These are phyloP conservation scores for Eumacrocentrus americanus DNA, from an alignment of 2,888 invertebrate genomes.

Conservation along the genomic window DNA sequence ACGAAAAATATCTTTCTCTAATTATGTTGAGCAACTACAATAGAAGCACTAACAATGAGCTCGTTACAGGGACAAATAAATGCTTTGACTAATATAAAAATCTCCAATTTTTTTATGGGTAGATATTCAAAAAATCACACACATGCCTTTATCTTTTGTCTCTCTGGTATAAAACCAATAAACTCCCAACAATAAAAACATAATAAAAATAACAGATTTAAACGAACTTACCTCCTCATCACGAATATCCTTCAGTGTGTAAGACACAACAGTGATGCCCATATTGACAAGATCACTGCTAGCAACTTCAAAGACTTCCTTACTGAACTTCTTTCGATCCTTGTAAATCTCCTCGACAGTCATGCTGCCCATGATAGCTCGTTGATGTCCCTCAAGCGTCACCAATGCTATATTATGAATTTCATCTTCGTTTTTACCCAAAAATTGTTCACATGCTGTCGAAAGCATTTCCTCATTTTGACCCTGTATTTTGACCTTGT, in stretches of 20 bases:
- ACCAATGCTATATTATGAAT: constrained; percentile 91
- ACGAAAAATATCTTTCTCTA: too few species aligned
- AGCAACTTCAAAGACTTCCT: constrained; percentile 92
- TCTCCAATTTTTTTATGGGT: neutral
- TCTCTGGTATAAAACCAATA: neutral
- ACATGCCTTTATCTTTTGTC: neutral
- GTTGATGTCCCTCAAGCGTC: constrained; percentile 91
- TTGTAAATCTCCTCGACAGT: constrained; percentile 96
- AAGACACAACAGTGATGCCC: constrained; percentile 95
- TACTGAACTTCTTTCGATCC: constrained; percentile 94
- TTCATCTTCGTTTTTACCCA: constrained; percentile 86
- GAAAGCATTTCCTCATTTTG: constrained; percentile 88
- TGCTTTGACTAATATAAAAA: neutral
- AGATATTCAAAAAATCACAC: neutral
- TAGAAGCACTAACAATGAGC: neutral
- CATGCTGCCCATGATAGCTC: constrained; percentile 97
- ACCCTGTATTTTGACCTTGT: constrained; percentile 84
- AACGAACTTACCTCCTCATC: constrained; percentile 83
- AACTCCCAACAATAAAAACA: neutral
- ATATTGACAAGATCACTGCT: constrained; percentile 94
- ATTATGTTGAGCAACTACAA: neutral
- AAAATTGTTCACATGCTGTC: constrained; percentile 92
- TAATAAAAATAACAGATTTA: neutral
- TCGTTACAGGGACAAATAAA: neutral
- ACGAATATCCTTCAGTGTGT: constrained; percentile 91